These are phyloP conservation scores for Rhinoraja longicauda DNA, from an alignment of 2,797 vertebrate species.

Conservation along the genomic window DNA sequence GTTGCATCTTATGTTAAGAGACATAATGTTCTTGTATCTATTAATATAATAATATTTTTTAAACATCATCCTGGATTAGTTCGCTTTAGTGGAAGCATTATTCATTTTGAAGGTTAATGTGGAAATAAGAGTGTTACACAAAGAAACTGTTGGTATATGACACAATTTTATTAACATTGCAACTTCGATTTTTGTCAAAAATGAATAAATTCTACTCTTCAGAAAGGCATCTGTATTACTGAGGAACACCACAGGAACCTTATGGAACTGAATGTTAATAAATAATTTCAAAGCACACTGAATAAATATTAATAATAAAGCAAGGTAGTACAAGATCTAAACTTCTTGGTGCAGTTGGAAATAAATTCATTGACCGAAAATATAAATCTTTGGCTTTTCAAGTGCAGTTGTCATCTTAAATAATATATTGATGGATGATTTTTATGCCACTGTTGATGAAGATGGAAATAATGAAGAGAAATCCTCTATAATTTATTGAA, in stretches of 20 bases:
- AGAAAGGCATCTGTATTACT: neutral
- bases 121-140: neutral
- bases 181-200: neutral
- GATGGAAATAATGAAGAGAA: too few species aligned
- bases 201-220: neutral
- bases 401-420: neutral
- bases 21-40: too few species aligned
- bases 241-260: too few species aligned
- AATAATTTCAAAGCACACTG: neutral
- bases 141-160: neutral
- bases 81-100: neutral
- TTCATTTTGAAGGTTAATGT: slow-evolving; percentile 17
- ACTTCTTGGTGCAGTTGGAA: neutral
- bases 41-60: neutral
- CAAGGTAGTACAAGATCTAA: neutral
- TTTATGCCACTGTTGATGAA: neutral
- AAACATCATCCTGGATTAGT: neutral
- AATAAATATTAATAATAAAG: slow-evolving; percentile 5
- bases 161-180: slow-evolving; percentile 13
- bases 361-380: neutral
- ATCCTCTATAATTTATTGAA: too few species aligned
- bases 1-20: too few species aligned
- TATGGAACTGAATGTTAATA: neutral
- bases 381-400: neutral
- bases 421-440: neutral